Conservation (phyloP, 2,888 invertebrate species). For the Melinaea menophilus region DNA sequence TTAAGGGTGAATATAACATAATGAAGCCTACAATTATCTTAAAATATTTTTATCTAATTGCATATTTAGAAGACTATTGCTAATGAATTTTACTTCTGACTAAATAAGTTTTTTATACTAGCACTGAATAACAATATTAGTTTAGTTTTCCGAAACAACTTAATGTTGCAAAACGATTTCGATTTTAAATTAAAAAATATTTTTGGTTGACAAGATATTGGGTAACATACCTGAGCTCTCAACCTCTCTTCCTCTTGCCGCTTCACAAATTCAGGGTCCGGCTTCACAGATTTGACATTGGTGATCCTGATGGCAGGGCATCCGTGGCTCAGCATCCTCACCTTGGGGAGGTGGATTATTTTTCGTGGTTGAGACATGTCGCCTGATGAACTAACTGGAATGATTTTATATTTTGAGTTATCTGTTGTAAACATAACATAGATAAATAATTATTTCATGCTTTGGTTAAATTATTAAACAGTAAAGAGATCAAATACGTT, state of each 20-base stretch:
- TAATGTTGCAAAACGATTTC: too few relatives aligned
- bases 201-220: not conserved
- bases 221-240: constrained; percentile 53
- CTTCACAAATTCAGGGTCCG: constrained; percentile 53
- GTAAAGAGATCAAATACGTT: too few relatives aligned
- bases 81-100: too few relatives aligned
- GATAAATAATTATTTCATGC: not conserved
- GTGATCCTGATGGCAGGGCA: constrained; percentile 60
- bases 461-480: too few relatives aligned
- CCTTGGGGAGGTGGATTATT: constrained; percentile 59
- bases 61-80: too few relatives aligned
- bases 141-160: too few relatives aligned
- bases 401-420: not conserved
- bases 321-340: constrained; percentile 59
- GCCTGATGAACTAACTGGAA: constrained; percentile 44
- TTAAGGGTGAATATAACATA: too few relatives aligned
- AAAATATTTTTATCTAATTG: too few relatives aligned
- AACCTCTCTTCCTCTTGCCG: constrained; percentile 61
- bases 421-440: not conserved
- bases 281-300: constrained; percentile 61
- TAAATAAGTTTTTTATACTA: too few relatives aligned
- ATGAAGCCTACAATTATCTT: too few relatives aligned
- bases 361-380: constrained; percentile 50
- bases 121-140: too few relatives aligned
- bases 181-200: not conserved